Evolutionary conservation across 2,888 invertebrate species (phyloP).

Genomic region (Meiosimyza decipiens): DNA sequence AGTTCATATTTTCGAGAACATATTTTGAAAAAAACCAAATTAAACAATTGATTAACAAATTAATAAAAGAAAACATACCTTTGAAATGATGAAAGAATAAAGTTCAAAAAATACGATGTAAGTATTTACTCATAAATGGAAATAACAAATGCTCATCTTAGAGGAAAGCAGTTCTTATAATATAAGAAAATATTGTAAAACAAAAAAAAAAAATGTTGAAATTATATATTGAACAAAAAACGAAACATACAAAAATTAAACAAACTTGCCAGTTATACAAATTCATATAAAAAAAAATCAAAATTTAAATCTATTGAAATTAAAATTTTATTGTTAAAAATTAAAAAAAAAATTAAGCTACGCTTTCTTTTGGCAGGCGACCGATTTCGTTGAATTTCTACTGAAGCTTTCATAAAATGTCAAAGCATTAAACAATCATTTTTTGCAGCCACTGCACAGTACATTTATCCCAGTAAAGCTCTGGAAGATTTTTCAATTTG

Average conservation of each 20-base stretch:
- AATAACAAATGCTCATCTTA: conserved; percentile 22
- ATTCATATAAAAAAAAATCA: conserved; percentile 15
- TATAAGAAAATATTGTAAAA: background rate
- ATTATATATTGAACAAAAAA: background rate
- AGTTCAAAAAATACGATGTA: conserved; percentile 26
- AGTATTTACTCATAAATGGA: conserved; percentile 21
- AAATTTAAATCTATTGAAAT: conserved; percentile 17
- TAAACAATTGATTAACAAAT: conserved; percentile 24
- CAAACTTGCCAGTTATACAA: conserved; percentile 19
- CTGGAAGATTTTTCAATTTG: no score
- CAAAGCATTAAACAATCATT: no score
- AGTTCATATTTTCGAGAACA: conserved; percentile 3
- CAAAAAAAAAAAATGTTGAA: background rate
- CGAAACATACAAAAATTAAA: background rate
- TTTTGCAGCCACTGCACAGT: no score
- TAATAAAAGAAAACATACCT: conserved; percentile 16
- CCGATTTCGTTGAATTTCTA: no score
- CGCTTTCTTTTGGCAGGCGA: no score
- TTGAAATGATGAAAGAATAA: conserved; percentile 4
- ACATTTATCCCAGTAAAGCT: no score
- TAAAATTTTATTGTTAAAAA: no score
- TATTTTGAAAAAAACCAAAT: conserved; percentile 27
- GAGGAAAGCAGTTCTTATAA: background rate
- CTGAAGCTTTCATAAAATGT: no score
- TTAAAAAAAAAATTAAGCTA: no score